Conservation (phyloP, 2,113 vertebrate genomes). For the Accipiter cooperii region DNA sequence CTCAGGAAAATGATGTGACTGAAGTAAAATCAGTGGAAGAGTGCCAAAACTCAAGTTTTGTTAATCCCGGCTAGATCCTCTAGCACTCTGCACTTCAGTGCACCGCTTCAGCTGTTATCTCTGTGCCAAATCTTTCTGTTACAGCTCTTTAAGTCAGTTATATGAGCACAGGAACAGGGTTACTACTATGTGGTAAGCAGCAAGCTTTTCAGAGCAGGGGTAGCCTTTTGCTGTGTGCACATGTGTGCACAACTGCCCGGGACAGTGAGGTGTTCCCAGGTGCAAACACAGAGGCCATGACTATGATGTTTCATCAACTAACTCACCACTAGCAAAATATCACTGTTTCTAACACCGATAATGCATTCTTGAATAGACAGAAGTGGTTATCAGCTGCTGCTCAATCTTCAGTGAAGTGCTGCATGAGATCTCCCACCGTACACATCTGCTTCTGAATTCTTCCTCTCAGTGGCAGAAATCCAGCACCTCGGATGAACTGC, state of each 20-base stretch:
- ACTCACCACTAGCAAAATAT: not conserved
- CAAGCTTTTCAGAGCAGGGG: not conserved
- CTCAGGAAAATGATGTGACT: not conserved
- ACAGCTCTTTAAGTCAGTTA: not conserved
- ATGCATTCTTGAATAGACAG: not conserved
- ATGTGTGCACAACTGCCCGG: not conserved
- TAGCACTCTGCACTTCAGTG: not conserved
- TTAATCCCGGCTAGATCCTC: not conserved
- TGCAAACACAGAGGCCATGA: accelerated
- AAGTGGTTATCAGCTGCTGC: not conserved
- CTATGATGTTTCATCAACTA: not conserved
- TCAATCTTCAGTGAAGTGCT: not conserved
- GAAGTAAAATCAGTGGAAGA: not conserved
- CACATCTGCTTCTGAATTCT: not conserved
- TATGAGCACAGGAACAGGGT: not conserved
- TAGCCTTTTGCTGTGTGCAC: accelerated
- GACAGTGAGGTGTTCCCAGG: not conserved
- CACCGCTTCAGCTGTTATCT: not conserved
- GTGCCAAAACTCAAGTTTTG: not conserved
- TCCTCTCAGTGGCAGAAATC: not conserved
- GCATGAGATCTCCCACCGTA: not conserved
- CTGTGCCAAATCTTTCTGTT: not conserved
- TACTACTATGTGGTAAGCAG: not conserved
- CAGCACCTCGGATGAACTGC: not conserved
- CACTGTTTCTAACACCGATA: not conserved